Evolutionary conservation across 2,797 vertebrate genomes (phyloP), one percentile per base, ranked within the genome.

Genomic region (Pseudotriccus pelzelni): DNA sequence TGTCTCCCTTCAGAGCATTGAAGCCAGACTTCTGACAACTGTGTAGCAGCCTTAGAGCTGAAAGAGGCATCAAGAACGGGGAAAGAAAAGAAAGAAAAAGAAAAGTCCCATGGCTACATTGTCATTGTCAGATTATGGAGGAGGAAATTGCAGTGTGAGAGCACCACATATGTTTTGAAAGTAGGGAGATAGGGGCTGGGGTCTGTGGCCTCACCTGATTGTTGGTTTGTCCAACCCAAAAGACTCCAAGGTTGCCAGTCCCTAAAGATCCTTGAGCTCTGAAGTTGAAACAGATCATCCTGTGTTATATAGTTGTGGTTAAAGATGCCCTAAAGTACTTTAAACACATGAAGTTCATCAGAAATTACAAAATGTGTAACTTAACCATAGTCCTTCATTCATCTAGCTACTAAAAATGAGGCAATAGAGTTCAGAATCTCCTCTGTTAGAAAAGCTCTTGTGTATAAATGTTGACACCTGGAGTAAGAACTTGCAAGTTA

Each of bases 21-120:
- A 96, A 97, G 95, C 93, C 97, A 97, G 96, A 95, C 95, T 97
- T 96, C 95, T 97, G 97, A 98, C 97, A 97, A 97, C 95, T 47
- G 67, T 52, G 80, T 80, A 89, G 93, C 84, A 68, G 92, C 90
- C 92, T 94, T 95, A 72, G 95, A 96, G 95, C 79, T 88, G 96
- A 96, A 96, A 96, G 94, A 93, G 82, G 72, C 81, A 93, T 84
- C 68, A 67, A 84, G 92, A 90, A 74, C 5, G 2, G 70, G 86
- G 28, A 84, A 78, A 93, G 73, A 72, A 78, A 78, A 86, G 91
- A 84, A 77, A 63, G 55, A 64, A 47, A 64, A 58, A 68, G 64
- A 67, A 76, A 82, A 82, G 67, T 91, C 85, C 89, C 56, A 39
- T 67, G 47, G 23, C 41, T 91, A 67, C 50, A 37, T 46, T 88